Conservation (phyloP, 2,113 vertebrate species). For the Oryzias celebensis region DNA sequence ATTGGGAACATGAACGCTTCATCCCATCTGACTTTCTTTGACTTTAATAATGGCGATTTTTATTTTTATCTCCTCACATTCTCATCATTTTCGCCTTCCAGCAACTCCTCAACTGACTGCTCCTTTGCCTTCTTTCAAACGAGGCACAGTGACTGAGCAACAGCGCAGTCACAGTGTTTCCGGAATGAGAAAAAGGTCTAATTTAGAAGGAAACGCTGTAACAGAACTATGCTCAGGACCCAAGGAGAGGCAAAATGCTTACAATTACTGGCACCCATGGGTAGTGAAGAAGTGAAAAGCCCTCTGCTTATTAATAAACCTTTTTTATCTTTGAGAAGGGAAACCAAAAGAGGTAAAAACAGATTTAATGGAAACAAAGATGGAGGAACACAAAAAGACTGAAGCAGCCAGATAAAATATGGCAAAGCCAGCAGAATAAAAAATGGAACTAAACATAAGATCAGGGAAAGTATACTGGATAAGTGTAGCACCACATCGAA, state of each 20-base stretch:
- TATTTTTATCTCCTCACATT: not conserved
- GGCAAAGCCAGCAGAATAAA: not conserved
- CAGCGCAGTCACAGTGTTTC: not conserved
- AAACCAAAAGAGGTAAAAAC: not conserved
- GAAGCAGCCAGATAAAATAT: not conserved
- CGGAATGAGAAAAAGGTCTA: not conserved
- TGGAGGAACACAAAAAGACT: not conserved
- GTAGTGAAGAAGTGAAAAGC: not conserved
- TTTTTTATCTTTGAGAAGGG: not conserved
- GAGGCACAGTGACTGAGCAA: not conserved
- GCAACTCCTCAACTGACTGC: not conserved
- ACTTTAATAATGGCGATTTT: not conserved
- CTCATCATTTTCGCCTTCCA: not conserved
- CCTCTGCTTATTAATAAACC: not conserved
- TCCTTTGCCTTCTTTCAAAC: not conserved
- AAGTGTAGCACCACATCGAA: too few species aligned
- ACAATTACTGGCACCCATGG: not conserved
- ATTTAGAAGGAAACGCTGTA: not conserved
- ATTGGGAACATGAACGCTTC: conserved; percentile 27
- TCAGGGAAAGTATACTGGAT: too few species aligned
- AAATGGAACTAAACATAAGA: too few species aligned
- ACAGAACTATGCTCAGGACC: not conserved
- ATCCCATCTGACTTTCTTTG: not conserved
- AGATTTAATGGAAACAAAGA: not conserved
- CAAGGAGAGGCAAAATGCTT: not conserved